Percentiles rank a stretch among this genome's conserved stretches.
These are phyloP conservation scores for Craterocephalus amniculus DNA, from an alignment of 2,797 vertebrate species.

Conservation along the genomic window DNA sequence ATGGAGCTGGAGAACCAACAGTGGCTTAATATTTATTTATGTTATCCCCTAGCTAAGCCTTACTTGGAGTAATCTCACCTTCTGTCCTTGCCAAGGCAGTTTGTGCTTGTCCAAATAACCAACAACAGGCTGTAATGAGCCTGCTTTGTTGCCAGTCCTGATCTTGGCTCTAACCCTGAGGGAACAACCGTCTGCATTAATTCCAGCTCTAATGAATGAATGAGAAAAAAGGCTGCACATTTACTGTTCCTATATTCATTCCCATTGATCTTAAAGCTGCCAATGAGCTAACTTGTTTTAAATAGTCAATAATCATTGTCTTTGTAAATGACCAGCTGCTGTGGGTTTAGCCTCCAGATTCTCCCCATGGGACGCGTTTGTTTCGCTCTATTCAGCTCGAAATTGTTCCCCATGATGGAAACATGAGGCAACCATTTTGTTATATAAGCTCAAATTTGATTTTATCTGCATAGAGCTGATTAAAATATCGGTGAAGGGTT, in stretches of 20 bases:
- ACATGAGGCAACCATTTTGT: conserved; percentile 11
- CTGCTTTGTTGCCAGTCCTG: conserved; percentile 45
- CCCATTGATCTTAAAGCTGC: conserved; percentile 31
- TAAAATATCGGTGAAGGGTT: too few relatives aligned
- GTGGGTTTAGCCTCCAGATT: background rate
- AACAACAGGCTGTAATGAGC: conserved; percentile 48
- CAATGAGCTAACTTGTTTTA: conserved; percentile 16
- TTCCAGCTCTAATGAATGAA: conserved; percentile 53
- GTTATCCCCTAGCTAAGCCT: background rate
- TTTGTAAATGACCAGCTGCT: conserved; percentile 15
- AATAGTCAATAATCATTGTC: conserved; percentile 15
- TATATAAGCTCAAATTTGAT: background rate
- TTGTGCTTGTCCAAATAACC: conserved; percentile 31
- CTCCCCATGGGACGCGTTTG: background rate
- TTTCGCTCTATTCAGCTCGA: background rate
- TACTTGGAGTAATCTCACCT: conserved; percentile 6
- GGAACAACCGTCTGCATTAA: conserved; percentile 32
- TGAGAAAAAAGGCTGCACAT: conserved; percentile 26
- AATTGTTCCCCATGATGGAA: conserved; percentile 4
- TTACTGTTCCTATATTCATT: conserved; percentile 30
- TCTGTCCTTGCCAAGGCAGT: conserved; percentile 12
- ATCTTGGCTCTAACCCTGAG: conserved; percentile 28
- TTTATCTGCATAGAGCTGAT: background rate
- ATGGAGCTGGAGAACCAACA: conserved; percentile 8
- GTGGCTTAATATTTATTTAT: background rate